phyloP scores from a whole-genome alignment of 2,113 vertebrate species.

The Erinaceus europaeus region DNA sequence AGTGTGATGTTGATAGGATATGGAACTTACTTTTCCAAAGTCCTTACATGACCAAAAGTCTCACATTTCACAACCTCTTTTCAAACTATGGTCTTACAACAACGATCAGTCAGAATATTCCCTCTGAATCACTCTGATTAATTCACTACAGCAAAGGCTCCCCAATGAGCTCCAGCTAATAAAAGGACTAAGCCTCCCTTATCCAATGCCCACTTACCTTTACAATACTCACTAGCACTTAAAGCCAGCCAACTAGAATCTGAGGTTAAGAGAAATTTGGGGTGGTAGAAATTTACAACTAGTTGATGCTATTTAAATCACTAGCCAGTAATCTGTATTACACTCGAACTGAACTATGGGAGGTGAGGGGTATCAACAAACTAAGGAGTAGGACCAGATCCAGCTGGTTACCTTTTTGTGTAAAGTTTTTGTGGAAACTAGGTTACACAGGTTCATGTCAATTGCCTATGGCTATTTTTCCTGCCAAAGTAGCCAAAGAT shows the following conservation, averaged over 20 bases:
- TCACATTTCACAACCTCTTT: slow-evolving; percentile 1
- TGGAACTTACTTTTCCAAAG: slow-evolving; percentile 15
- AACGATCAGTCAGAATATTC: neutral
- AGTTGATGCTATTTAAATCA: neutral
- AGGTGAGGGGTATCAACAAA: slow-evolving; percentile 12
- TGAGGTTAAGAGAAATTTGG: neutral
- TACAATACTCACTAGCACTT: neutral
- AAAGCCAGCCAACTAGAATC: slow-evolving; percentile 6
- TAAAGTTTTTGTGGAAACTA: slow-evolving; percentile 12
- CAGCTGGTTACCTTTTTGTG: neutral
- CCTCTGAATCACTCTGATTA: neutral
- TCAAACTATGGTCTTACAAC: neutral
- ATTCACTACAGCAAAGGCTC: slow-evolving; percentile 30
- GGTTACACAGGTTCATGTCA: neutral
- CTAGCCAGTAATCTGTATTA: neutral
- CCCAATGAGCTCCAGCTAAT: neutral
- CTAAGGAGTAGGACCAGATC: neutral
- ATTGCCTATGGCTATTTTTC: neutral
- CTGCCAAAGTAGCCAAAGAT: neutral
- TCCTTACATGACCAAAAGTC: slow-evolving; percentile 2
- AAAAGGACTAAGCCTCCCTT: slow-evolving; percentile 11
- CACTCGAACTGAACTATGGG: neutral
- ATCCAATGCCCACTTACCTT: slow-evolving; percentile 13
- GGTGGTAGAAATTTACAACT: neutral
- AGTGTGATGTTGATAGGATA: slow-evolving; percentile 17